A percentile compares a stretch with the other conserved stretches of the same genome.
Evolutionary conservation across 2,113 vertebrate species (phyloP).

Genomic region (Syngnathus typhle): DNA sequence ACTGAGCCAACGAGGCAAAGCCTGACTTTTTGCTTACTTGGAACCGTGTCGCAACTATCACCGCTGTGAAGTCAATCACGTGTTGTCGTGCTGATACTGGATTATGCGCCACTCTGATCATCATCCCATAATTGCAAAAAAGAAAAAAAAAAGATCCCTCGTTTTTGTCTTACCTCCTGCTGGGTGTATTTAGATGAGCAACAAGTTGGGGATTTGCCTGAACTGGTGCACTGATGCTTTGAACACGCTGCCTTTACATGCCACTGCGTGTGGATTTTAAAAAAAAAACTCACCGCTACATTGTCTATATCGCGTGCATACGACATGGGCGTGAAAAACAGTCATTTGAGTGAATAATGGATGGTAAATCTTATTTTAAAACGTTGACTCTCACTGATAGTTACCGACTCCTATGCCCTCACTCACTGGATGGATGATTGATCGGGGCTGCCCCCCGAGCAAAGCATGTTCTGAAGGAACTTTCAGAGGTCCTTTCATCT

Average conservation of each 20-base stretch:
- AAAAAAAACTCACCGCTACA: neutral
- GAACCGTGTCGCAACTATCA: conserved; percentile 11
- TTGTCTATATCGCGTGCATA: neutral
- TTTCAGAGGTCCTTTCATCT: too few species aligned
- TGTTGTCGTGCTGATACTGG: neutral
- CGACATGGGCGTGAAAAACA: too few species aligned
- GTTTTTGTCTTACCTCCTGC: neutral
- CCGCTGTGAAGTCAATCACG: neutral
- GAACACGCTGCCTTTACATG: neutral
- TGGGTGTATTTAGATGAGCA: neutral
- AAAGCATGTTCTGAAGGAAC: too few species aligned
- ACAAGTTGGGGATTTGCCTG: neutral
- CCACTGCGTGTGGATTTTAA: neutral
- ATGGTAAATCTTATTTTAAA: too few species aligned
- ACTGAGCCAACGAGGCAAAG: neutral
- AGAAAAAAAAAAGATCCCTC: neutral
- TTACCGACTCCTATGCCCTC: too few species aligned
- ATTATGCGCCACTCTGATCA: conserved; percentile 2
- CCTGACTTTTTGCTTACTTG: conserved; percentile 1
- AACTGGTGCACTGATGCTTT: neutral
- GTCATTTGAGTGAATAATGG: too few species aligned
- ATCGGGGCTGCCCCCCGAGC: too few species aligned
- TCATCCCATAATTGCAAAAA: neutral
- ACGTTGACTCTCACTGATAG: too few species aligned
- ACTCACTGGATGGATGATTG: too few species aligned